Percentiles rank a stretch among this genome's conserved stretches.
Conservation (phyloP, 2,888 invertebrate species). For the Lasioglossum villosulum region DNA sequence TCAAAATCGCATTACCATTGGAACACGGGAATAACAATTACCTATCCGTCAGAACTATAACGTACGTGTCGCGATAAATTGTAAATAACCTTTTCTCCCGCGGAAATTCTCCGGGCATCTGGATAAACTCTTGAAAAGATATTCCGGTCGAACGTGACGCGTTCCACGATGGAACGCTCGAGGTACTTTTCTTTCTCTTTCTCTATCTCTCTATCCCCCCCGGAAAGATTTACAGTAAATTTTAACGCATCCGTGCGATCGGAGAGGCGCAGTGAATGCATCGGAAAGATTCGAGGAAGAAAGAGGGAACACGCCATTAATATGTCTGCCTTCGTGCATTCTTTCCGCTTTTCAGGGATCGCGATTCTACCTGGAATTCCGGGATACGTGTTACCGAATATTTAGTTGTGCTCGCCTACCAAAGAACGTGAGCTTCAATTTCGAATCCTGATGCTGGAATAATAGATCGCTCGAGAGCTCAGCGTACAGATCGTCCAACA, state of each 20-base stretch:
- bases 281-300: background rate
- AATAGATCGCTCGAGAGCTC: background rate
- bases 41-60: slow-evolving; percentile 26
- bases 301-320: slow-evolving; percentile 22
- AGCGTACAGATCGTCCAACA: background rate
- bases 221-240: slow-evolving; percentile 33
- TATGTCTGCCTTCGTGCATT: slow-evolving; percentile 5
- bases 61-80: slow-evolving; percentile 39
- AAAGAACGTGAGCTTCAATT: background rate
- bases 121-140: slow-evolving; percentile 46
- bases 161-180: slow-evolving; percentile 34
- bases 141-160: slow-evolving; percentile 49
- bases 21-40: slow-evolving; percentile 42
- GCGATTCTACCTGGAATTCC: background rate
- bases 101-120: slow-evolving; percentile 29
- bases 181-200: background rate
- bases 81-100: slow-evolving; percentile 36
- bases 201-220: background rate
- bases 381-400: slow-evolving; percentile 2
- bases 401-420: background rate
- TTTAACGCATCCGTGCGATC: slow-evolving; percentile 31
- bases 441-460: background rate
- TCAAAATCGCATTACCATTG: slow-evolving; percentile 30
- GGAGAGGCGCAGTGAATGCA: slow-evolving; percentile 1
- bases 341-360: background rate